A percentile compares a stretch with the other conserved stretches of the same genome.
phyloP scores from a whole-genome alignment of 1,140 invertebrate species.

The Lutraria rhynchaena region DNA sequence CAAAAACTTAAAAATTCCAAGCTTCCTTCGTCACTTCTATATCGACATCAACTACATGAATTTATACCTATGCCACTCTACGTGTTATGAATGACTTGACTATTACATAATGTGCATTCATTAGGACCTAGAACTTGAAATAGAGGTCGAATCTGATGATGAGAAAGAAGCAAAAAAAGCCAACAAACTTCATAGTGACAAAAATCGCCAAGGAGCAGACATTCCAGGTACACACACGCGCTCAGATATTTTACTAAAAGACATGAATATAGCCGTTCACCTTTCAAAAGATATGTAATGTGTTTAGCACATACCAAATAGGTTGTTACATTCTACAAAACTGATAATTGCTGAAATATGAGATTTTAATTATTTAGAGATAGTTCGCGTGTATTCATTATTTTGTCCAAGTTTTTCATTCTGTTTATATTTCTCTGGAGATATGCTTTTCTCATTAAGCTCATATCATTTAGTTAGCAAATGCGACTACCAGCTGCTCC shows the following conservation, averaged over 20 bases:
- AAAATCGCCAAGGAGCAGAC: constrained; percentile 1
- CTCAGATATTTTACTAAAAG: too few relatives aligned
- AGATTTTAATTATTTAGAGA: neutral
- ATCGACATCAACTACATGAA: too few relatives aligned
- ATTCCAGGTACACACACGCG: constrained; percentile 4
- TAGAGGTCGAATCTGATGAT: neutral
- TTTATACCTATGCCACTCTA: neutral
- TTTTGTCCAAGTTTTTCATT: neutral
- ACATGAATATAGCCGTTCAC: neutral
- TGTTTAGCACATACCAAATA: too few relatives aligned
- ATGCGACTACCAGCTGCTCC: too few relatives aligned
- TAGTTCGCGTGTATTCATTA: neutral
- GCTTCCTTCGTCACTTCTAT: too few relatives aligned
- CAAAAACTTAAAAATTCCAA: too few relatives aligned
- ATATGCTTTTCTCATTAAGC: neutral
- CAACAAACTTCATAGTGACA: neutral
- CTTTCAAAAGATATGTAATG: too few relatives aligned
- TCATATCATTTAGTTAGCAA: neutral
- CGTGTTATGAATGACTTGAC: neutral
- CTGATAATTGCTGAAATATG: too few relatives aligned
- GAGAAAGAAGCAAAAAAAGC: neutral
- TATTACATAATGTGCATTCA: neutral
- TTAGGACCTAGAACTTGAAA: neutral
- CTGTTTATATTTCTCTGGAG: neutral
- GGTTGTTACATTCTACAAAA: too few relatives aligned